Percentiles rank a stretch among this genome's conserved stretches.
These are phyloP conservation scores for Piliocolobus tephrosceles DNA, from an alignment of 2,113 vertebrate species.

Conservation along the genomic window DNA sequence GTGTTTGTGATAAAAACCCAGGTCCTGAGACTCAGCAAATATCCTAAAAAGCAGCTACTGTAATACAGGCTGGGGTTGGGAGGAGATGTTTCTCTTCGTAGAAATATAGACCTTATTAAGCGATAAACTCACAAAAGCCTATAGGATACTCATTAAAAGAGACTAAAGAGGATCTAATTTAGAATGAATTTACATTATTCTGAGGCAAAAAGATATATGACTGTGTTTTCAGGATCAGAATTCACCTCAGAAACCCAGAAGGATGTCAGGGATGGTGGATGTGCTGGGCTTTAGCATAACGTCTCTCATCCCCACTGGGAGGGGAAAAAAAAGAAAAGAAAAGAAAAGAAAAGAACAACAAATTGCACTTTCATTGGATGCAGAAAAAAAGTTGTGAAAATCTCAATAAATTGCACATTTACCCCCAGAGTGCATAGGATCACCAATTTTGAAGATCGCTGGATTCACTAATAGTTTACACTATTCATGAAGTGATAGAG, in stretches of 20 bases:
- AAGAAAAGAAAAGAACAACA: background rate
- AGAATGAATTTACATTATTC: background rate
- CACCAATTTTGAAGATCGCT: slow-evolving; percentile 20
- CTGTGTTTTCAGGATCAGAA: slow-evolving; percentile 22
- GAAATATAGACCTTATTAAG: slow-evolving; percentile 28
- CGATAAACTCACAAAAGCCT: slow-evolving; percentile 14
- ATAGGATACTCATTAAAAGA: slow-evolving; percentile 17
- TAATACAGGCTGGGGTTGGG: background rate
- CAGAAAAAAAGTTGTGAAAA: background rate
- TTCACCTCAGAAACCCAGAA: slow-evolving; percentile 22
- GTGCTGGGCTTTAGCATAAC: background rate
- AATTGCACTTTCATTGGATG: background rate
- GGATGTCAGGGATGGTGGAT: background rate
- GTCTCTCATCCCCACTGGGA: background rate
- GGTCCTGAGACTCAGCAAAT: background rate
- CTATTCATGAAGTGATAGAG: background rate
- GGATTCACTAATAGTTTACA: slow-evolving; percentile 7
- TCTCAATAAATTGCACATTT: slow-evolving; percentile 41
- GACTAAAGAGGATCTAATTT: slow-evolving; percentile 23
- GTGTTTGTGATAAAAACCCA: background rate
- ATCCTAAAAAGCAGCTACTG: background rate
- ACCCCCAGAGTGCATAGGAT: background rate
- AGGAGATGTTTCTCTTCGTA: background rate
- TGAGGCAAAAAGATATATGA: background rate
- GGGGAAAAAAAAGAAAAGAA: background rate